A percentile compares a stretch with the other conserved stretches of the same genome.
phyloP scores from a whole-genome alignment of 2,113 vertebrate species.

The Larimichthys crocea region DNA sequence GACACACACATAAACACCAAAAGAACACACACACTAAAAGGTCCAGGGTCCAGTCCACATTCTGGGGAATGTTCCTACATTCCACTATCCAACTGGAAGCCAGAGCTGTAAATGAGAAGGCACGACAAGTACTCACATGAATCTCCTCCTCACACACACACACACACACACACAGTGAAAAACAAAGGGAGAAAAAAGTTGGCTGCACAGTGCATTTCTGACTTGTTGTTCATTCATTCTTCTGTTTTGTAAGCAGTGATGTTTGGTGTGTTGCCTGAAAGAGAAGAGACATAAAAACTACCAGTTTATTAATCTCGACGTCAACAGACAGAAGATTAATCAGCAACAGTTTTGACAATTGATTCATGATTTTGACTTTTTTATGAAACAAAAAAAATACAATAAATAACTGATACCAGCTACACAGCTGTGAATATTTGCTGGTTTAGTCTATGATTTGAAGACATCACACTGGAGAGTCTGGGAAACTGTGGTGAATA shows the following conservation, averaged over 20 bases:
- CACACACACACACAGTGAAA: not conserved
- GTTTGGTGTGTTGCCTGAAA: not conserved
- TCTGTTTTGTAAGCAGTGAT: slow-evolving; percentile 39
- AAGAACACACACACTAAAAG: slow-evolving; percentile 17
- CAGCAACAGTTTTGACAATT: not conserved
- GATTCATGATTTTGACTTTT: not conserved
- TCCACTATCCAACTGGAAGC: slow-evolving; percentile 48
- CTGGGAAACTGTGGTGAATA: not conserved
- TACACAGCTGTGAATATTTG: not conserved
- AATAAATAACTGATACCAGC: not conserved
- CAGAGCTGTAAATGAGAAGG: slow-evolving; percentile 60
- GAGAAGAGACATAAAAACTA: not conserved
- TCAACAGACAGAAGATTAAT: not conserved
- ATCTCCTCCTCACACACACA: not conserved
- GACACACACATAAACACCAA: slow-evolving; percentile 28
- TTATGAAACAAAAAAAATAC: not conserved
- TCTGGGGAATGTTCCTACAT: slow-evolving; percentile 58
- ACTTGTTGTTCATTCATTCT: slow-evolving; percentile 49
- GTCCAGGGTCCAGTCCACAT: slow-evolving; percentile 35
- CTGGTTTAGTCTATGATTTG: not conserved
- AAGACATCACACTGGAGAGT: not conserved
- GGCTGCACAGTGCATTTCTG: slow-evolving; percentile 14
- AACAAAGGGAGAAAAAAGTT: not conserved
- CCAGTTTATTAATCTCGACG: not conserved
- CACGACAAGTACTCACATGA: slow-evolving; percentile 35